Base-by-base conservation (phyloP, 2,113 vertebrate species). In the Carollia perspicillata region DNA sequence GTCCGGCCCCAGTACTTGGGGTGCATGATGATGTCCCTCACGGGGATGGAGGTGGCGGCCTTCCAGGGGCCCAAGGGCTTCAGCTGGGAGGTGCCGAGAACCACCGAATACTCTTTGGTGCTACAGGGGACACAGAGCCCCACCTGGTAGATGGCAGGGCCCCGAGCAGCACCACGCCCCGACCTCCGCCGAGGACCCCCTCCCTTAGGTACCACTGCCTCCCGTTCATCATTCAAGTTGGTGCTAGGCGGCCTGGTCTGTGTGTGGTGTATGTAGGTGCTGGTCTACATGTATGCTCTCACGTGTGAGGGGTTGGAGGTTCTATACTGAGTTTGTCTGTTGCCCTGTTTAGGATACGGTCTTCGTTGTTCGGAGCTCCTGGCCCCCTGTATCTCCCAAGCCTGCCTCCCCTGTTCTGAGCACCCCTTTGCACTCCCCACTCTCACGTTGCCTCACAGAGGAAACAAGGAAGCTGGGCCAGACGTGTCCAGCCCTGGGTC, bases 1-100 rank as follows among this genome's bases (percentile, higher is more conserved):
- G 92, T 95, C 47, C 49, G 75, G 66, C 97, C 96, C 96, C 96
- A 96, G 97, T 69, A 97, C 87, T 65, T 97, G 84, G 97, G 96
- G n/a, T 98, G 95, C 35, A 97, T 7, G 20, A 97, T 28, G 51
- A 98, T 94, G 87, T 98, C 97, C 42, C 2, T 87, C 93, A 98
- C 95, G 0, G 80, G 92, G 26, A 96, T 75, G 37, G 13, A 18
- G 79, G 90, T 0, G 5, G 90, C 0, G 5, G 16, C 42, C 5
- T 7, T 9, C 8, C 1, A 13, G 60, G 49, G 3, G 42, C 13
- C 1, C 30, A 0, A 0, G 3, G 97, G 90, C 35, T 95, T 60
- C 63, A 98, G 93, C 58, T 85, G 69, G 5, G 75, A 55, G 35
- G 95, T 93, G n/a, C 95, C 96, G 0, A 98, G 90, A 35, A 97